Conservation (phyloP, 1,140 invertebrate species). For the Bradysia coprophila region DNA sequence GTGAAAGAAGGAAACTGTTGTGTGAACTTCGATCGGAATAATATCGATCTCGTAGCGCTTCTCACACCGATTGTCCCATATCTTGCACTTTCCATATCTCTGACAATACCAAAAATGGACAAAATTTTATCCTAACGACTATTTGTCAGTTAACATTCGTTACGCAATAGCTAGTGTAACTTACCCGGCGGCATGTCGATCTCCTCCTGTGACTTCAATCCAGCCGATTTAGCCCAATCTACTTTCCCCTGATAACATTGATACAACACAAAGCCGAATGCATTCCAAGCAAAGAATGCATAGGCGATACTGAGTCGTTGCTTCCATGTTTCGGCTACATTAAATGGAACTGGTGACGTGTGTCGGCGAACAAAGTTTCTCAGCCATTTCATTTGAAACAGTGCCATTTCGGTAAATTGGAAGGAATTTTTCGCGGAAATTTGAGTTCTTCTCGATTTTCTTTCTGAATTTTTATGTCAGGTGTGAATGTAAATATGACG, state of each 20-base stretch:
- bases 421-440: too few species aligned
- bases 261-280: conserved; percentile 37
- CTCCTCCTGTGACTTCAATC: conserved; percentile 36
- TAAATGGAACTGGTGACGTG: conserved; percentile 35
- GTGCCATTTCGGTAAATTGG: background rate
- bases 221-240: conserved; percentile 41
- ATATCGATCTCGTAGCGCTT: too few species aligned
- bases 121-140: too few species aligned
- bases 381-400: conserved; percentile 26
- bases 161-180: background rate
- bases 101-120: too few species aligned
- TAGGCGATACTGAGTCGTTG: conserved; percentile 35
- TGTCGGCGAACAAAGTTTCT: conserved; percentile 30
- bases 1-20: too few species aligned
- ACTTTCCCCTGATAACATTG: conserved; percentile 31
- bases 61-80: too few species aligned
- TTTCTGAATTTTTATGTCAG: too few species aligned
- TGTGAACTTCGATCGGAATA: too few species aligned
- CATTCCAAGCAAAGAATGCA: conserved; percentile 38
- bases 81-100: too few species aligned
- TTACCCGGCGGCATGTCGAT: conserved; percentile 28
- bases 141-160: too few species aligned
- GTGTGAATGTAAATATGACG: too few species aligned
- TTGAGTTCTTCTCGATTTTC: too few species aligned
- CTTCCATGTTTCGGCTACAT: conserved; percentile 34